These are phyloP conservation scores for Stegana nigrithorax DNA, from an alignment of 2,888 invertebrate genomes.

Conservation along the genomic window DNA sequence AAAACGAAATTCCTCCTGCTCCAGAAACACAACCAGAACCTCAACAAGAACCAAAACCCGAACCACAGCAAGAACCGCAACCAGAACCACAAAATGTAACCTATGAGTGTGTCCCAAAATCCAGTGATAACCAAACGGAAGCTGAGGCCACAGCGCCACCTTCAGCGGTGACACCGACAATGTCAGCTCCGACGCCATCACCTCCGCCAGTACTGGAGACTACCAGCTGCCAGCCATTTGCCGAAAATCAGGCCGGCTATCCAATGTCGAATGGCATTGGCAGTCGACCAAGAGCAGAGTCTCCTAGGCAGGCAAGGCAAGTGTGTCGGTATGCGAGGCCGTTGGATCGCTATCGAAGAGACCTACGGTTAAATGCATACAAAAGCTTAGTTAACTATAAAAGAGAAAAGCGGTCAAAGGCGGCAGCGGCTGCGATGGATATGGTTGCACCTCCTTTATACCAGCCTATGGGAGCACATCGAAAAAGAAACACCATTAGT, in stretches of 20 bases:
- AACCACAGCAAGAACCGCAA: background rate
- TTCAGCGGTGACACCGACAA: no score
- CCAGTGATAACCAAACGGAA: no score
- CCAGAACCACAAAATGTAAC: background rate
- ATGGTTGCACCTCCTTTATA: slow-evolving; percentile 20
- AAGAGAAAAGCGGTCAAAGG: background rate
- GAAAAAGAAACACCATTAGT: no score
- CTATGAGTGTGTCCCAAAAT: background rate
- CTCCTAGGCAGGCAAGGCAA: no score
- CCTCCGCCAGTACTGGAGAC: no score
- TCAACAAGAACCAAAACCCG: background rate
- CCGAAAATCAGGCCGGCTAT: no score
- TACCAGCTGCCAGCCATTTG: no score
- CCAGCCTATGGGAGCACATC: background rate
- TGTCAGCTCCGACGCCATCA: no score
- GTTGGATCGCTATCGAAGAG: background rate
- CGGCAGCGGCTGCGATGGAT: background rate
- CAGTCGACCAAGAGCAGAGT: no score
- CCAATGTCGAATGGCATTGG: no score
- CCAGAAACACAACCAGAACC: background rate
- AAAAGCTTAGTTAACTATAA: slow-evolving; percentile 16
- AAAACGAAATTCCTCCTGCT: background rate
- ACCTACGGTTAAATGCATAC: slow-evolving; percentile 34
- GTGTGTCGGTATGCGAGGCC: background rate
- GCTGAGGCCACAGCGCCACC: no score